phyloP scores from a whole-genome alignment of 1,140 invertebrate genomes.

The Marisa cornuarietis region DNA sequence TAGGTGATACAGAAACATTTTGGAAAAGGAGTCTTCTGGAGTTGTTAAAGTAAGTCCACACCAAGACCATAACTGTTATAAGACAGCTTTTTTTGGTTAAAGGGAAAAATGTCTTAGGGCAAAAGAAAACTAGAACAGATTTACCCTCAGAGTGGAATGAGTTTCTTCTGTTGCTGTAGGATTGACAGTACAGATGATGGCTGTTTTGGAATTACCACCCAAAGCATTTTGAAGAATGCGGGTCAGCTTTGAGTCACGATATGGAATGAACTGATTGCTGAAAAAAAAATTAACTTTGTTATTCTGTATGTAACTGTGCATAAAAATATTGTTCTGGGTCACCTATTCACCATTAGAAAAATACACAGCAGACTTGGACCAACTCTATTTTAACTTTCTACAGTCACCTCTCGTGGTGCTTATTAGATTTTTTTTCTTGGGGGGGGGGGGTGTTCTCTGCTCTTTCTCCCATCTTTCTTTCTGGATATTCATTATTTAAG shows the following conservation, averaged over 20 bases:
- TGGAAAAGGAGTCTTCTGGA: background rate
- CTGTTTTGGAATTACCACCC: conserved; percentile 75
- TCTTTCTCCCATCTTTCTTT: too few relatives aligned
- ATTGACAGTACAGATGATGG: conserved; percentile 72
- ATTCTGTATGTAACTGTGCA: too few relatives aligned
- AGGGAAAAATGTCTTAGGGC: background rate
- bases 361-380: too few relatives aligned
- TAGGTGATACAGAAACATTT: background rate
- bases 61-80: background rate
- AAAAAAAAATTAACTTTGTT: conserved; percentile 27
- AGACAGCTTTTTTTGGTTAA: background rate
- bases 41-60: background rate
- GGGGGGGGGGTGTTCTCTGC: too few relatives aligned
- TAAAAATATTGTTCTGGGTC: too few relatives aligned
- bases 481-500: too few relatives aligned
- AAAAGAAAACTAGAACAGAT: background rate
- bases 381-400: too few relatives aligned
- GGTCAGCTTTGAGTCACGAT: conserved; percentile 73
- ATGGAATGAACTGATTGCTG: conserved; percentile 60
- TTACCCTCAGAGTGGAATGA: conserved; percentile 70
- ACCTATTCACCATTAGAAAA: too few relatives aligned
- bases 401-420: too few relatives aligned
- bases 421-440: too few relatives aligned
- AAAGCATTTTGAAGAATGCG: conserved; percentile 73
- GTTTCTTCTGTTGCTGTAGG: conserved; percentile 74